These are phyloP conservation scores for Chaetura pelagica DNA, from an alignment of 2,113 vertebrate genomes.

Conservation along the genomic window DNA sequence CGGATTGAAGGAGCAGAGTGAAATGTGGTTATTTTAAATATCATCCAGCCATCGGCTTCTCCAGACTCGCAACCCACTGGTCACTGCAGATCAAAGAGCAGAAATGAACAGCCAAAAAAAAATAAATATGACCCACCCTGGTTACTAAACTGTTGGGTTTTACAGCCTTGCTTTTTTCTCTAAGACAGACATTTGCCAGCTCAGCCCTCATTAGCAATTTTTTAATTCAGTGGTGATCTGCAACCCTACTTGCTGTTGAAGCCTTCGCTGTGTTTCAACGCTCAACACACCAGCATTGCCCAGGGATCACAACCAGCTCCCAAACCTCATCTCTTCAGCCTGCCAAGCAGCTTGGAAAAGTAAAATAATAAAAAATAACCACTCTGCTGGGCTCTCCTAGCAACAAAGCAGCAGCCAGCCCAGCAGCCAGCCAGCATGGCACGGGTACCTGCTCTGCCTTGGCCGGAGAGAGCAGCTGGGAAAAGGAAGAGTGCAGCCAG, in stretches of 20 bases:
- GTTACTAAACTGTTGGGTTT: neutral
- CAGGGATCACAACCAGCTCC: neutral
- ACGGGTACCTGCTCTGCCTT: accelerated
- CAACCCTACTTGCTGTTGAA: neutral
- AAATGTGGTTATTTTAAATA: neutral
- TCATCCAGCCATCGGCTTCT: neutral
- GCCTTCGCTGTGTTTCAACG: neutral
- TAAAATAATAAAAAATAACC: too few relatives aligned
- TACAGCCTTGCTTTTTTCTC: neutral
- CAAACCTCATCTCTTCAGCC: neutral
- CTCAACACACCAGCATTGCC: accelerated
- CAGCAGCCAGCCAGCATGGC: neutral
- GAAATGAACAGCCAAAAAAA: neutral
- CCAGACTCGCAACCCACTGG: neutral
- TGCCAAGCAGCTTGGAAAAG: neutral
- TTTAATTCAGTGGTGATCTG: neutral
- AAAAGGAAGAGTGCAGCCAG: accelerated
- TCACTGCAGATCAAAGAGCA: neutral
- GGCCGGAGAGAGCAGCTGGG: accelerated
- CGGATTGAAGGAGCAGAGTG: accelerated
- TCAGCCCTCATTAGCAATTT: neutral
- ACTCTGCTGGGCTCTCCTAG: neutral
- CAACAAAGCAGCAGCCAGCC: neutral
- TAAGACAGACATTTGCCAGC: neutral
- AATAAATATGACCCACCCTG: neutral